Percentiles rank a stretch among this genome's conserved stretches.
phyloP scores from a whole-genome alignment of 1,140 invertebrate genomes.

The Drosophila baimaii region DNA sequence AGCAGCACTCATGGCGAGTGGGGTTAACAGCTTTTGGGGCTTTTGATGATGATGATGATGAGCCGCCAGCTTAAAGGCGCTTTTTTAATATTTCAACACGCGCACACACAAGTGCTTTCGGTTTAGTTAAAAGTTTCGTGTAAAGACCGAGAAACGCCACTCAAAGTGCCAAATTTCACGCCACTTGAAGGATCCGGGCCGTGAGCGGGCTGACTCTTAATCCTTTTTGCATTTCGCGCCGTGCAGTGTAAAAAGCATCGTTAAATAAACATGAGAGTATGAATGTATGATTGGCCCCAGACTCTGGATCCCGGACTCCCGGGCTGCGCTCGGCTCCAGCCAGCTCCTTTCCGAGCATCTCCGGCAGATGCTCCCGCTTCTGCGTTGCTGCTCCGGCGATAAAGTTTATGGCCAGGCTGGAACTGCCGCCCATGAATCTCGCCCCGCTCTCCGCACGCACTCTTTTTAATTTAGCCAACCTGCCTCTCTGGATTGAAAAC shows the following conservation, averaged over 20 bases:
- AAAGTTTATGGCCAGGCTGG: conserved; percentile 64
- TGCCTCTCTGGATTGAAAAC: conserved; percentile 42
- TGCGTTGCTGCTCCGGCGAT: conserved; percentile 38
- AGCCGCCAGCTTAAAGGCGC: conserved; percentile 16
- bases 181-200: conserved; percentile 55
- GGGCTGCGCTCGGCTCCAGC: no score
- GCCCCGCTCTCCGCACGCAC: conserved; percentile 17
- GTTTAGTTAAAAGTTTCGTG: conserved; percentile 74
- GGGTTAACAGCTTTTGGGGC: conserved; percentile 29
- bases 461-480: conserved; percentile 54
- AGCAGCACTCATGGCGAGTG: conserved; percentile 17
- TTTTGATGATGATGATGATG: conserved; percentile 48
- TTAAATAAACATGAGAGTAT: conserved; percentile 81
- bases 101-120: conserved; percentile 40
- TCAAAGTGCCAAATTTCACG: conserved; percentile 78
- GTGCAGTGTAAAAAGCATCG: conserved; percentile 77
- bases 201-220: conserved; percentile 51
- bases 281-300: conserved; percentile 70
- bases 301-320: neutral
- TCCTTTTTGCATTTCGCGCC: conserved; percentile 73
- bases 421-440: conserved; percentile 36
- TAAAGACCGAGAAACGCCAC: conserved; percentile 55
- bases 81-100: conserved; percentile 44
- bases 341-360: conserved; percentile 1
- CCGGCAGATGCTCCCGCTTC: conserved; percentile 20